These are phyloP conservation scores for Damaliscus lunatus DNA, from an alignment of 2,113 vertebrate genomes.

Conservation along the genomic window DNA sequence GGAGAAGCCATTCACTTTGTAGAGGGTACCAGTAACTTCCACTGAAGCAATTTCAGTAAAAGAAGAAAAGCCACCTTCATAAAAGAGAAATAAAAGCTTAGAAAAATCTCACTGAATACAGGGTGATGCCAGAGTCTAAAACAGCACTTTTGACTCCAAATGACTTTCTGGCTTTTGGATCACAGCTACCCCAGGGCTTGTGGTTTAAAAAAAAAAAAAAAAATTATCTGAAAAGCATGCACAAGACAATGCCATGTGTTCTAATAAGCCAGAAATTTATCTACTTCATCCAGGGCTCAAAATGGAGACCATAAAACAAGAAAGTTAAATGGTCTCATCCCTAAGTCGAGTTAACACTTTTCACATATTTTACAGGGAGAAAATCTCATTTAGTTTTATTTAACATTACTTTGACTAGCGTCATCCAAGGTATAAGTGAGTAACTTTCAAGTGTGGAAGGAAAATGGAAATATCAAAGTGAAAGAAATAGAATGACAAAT, in stretches of 20 bases:
- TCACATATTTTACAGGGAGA: background rate
- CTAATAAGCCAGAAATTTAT: background rate
- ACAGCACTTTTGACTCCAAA: background rate
- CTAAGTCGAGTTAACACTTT: background rate
- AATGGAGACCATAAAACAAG: background rate
- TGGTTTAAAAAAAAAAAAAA: background rate
- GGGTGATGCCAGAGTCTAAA: background rate
- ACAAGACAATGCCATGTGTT: background rate
- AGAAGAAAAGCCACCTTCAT: background rate
- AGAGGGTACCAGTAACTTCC: background rate
- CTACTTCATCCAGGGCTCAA: background rate
- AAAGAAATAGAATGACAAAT: constrained; percentile 63
- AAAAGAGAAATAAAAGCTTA: background rate
- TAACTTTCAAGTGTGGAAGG: constrained; percentile 55
- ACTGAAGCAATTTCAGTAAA: background rate
- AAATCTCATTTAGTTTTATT: constrained; percentile 9
- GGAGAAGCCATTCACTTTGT: background rate
- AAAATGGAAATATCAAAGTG: constrained; percentile 53
- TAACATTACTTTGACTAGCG: background rate
- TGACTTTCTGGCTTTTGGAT: background rate
- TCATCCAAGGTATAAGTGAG: background rate
- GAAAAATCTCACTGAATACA: background rate
- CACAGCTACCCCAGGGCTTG: background rate
- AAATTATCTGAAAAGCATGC: background rate
- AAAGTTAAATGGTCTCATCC: background rate